Evolutionary conservation across 2,113 vertebrate species (phyloP).

Genomic region (Hydrochoerus hydrochaeris): DNA sequence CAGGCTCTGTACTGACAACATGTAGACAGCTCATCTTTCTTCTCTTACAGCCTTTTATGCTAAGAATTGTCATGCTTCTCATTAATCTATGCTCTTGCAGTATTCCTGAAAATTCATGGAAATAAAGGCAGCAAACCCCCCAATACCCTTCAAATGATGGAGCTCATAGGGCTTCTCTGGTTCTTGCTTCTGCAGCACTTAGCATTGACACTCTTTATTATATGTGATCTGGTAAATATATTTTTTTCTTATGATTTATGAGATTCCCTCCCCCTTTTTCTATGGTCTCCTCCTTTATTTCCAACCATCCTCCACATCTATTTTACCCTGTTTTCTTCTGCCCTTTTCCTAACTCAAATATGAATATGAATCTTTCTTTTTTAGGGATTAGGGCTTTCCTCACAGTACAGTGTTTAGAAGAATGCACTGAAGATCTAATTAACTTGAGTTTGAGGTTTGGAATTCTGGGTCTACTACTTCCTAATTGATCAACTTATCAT

Average conservation of each 20-base stretch:
- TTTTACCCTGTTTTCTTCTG: not conserved
- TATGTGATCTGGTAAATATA: not conserved
- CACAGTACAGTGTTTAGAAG: not conserved
- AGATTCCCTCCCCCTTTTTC: not conserved
- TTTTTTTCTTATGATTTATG: not conserved
- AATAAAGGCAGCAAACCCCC: not conserved
- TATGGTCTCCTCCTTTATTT: not conserved
- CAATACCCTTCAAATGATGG: not conserved
- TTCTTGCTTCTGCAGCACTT: not conserved
- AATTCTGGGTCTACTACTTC: not conserved
- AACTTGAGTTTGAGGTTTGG: not conserved
- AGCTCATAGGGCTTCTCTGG: not conserved
- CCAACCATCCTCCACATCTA: not conserved
- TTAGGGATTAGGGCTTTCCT: not conserved
- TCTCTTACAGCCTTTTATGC: not conserved
- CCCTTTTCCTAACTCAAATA: not conserved
- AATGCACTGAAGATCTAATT: not conserved
- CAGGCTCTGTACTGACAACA: not conserved
- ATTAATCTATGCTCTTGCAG: not conserved
- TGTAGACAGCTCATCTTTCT: not conserved
- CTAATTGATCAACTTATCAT: not conserved
- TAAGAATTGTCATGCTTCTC: not conserved
- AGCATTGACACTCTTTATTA: not conserved
- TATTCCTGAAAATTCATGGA: not conserved
- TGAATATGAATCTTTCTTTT: not conserved